Evolutionary conservation across 2,113 vertebrate species (phyloP), one percentile per base, ranked within the genome.

Genomic region (Bucco capensis): DNA sequence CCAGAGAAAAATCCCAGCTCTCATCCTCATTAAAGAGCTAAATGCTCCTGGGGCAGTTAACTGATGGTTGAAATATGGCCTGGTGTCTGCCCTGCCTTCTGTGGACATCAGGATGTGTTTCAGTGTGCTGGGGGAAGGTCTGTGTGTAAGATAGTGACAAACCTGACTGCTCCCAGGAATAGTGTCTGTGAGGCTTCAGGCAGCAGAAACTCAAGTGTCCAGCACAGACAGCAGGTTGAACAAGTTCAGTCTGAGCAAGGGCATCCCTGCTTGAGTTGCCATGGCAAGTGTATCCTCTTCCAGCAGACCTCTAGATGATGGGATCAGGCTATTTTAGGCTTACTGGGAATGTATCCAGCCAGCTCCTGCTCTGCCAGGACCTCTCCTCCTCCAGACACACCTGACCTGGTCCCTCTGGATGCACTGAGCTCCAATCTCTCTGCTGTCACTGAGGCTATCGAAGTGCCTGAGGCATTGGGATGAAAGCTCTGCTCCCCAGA

Each of bases 1-100:
- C 95, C 31, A 72, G 95, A 93, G 95, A 86, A 85, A 92, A 92
- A 94, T 46, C 81, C 70, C 67, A 81, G 83, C 84, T 64, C 49
- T 65, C 86, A 80, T 77, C 66, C 69, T 88, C 91, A 37, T 92
- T 97, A 94, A 96, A 2, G 42, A 83, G 46, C 50, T n/a, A 85
- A 94, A 94, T 70, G 33, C 77, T 83, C 83, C 56, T 64, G 88
- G 80, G 88, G 49, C 57, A 88, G n/a, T n/a, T n/a, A n/a, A 40
- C 27, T 65, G 35, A 58, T 40, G 50, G 75, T 44, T 89, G 79
- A 88, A 92, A 82, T 82, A 89, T 14, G 10, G 77, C 64, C 27
- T 76, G 87, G 61, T 72, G 74, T 89, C 53, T 67, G n/a, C 79
- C 53, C 35, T 77, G 56, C 49, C 57, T 95, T 21, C 78, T 40